phyloP scores from a whole-genome alignment of 2,113 vertebrate genomes.

The Hippocampus comes region DNA sequence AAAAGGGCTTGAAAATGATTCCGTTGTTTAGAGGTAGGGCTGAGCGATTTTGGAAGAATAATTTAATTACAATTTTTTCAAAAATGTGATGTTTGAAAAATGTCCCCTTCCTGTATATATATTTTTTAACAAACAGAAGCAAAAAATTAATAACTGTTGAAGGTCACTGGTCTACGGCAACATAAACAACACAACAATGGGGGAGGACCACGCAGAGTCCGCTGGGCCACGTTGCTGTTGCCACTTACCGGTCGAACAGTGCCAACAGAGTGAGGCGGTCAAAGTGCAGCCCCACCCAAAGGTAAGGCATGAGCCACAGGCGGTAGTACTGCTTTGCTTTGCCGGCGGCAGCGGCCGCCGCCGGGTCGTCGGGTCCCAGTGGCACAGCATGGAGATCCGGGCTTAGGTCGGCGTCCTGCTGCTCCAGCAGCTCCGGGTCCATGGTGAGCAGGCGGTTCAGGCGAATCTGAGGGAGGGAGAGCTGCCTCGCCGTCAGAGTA shows the following conservation, averaged over 20 bases:
- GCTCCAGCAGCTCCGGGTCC: conserved; percentile 92
- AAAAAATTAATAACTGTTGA: neutral
- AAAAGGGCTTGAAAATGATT: no score
- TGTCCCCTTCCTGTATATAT: no score
- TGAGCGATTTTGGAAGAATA: no score
- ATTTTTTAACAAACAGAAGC: no score
- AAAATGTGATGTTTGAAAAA: no score
- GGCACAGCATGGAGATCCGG: conserved; percentile 90
- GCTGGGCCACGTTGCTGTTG: neutral
- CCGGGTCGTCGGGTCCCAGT: conserved; percentile 76
- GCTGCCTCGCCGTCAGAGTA: conserved; percentile 27
- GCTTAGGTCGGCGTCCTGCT: conserved; percentile 91
- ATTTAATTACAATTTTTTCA: no score
- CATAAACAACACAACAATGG: no score
- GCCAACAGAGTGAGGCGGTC: conserved; percentile 96
- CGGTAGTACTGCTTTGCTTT: conserved; percentile 95
- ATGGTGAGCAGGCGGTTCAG: conserved; percentile 92
- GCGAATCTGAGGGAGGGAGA: conserved; percentile 86
- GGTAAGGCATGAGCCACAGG: conserved; percentile 90
- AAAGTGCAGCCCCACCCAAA: conserved; percentile 96
- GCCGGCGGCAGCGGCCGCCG: conserved; percentile 61
- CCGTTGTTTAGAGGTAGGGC: no score
- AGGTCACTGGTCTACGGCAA: neutral
- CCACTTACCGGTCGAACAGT: conserved; percentile 88
- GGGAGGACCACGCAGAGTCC: neutral